These are phyloP conservation scores for Sarcophaga carnaria DNA, from an alignment of 2,888 invertebrate genomes.

Conservation along the genomic window DNA sequence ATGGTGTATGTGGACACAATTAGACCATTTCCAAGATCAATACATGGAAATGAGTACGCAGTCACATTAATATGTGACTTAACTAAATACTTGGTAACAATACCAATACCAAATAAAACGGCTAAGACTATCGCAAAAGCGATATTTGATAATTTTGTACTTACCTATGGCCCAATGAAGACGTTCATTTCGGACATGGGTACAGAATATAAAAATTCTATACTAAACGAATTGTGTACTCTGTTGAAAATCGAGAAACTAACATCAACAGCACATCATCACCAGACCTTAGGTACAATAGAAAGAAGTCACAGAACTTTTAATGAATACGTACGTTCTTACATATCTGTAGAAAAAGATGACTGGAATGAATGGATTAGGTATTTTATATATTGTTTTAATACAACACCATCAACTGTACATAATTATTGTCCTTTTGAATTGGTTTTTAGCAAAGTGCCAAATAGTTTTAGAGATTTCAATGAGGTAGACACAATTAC, in stretches of 20 bases:
- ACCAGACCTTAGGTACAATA: conserved; percentile 50
- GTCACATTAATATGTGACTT: no score
- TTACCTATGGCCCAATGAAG: neutral
- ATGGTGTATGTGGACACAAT: no score
- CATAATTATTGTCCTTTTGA: no score
- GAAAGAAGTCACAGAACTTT: conserved; percentile 6
- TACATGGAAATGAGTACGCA: neutral
- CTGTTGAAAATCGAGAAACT: no score
- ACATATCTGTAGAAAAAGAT: conserved; percentile 30
- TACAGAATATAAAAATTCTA: conserved; percentile 58
- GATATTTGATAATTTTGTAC: conserved; percentile 13
- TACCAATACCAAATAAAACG: conserved; percentile 16
- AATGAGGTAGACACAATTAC: no score
- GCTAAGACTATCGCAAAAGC: conserved; percentile 27
- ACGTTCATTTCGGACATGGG: conserved; percentile 56
- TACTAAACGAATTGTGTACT: neutral
- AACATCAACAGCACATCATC: neutral
- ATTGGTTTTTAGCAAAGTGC: no score
- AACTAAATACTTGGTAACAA: no score
- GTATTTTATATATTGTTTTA: no score
- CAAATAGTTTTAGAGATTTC: no score
- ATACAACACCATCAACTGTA: no score
- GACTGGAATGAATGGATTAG: no score
- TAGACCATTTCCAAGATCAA: conserved; percentile 7
- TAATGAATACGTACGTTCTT: conserved; percentile 48